Conservation (phyloP, 2,113 vertebrate genomes). For the Labeo catla region DNA sequence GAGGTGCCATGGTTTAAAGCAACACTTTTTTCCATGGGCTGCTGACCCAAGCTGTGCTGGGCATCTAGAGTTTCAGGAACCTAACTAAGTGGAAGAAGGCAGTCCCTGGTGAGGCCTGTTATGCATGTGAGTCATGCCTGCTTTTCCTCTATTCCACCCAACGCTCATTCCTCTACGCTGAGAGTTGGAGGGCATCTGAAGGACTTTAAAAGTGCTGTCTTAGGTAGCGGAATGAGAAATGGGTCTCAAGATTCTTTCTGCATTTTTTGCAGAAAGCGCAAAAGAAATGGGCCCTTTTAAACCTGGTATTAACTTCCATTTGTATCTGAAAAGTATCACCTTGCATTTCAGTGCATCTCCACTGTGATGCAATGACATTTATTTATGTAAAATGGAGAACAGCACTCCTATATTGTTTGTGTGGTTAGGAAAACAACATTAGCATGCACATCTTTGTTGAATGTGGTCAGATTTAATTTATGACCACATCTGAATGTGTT, state of each 20-base stretch:
- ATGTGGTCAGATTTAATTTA: not conserved
- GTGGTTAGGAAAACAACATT: not conserved
- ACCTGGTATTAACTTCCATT: no score
- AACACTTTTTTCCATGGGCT: slow-evolving; percentile 7
- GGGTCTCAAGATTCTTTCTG: not conserved
- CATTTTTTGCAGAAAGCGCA: not conserved
- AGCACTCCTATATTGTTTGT: not conserved
- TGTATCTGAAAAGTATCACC: not conserved
- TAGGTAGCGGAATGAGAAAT: not conserved
- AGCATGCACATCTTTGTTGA: not conserved
- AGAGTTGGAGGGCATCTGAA: slow-evolving; percentile 24
- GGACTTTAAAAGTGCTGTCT: not conserved
- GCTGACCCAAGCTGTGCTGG: slow-evolving; percentile 36
- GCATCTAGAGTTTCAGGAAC: slow-evolving; percentile 39
- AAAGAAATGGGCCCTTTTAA: not conserved
- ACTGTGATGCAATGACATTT: not conserved
- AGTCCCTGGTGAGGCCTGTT: slow-evolving; percentile 6
- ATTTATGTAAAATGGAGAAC: not conserved
- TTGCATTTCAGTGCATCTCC: not conserved
- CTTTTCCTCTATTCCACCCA: slow-evolving; percentile 16
- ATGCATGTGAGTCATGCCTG: slow-evolving; percentile 32
- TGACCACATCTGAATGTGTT: not conserved
- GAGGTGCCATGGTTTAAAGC: not conserved
- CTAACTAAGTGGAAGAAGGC: slow-evolving; percentile 27
- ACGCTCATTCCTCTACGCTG: not conserved